Evolutionary conservation across 1,140 invertebrate genomes (phyloP).

Genomic region (Chymomyza costata): DNA sequence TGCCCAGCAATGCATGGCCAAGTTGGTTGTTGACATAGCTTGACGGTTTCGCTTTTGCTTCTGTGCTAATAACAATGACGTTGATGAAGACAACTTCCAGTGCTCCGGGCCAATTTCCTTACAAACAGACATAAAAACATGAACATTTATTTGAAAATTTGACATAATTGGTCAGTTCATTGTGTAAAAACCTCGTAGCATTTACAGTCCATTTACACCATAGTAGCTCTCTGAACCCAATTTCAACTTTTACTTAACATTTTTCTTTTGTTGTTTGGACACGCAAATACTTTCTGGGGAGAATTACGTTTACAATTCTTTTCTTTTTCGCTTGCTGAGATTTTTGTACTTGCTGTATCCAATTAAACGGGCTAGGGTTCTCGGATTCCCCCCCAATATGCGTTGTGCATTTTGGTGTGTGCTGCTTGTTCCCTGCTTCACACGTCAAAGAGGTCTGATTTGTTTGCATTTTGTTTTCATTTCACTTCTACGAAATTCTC

Average conservation of each 20-base stretch:
- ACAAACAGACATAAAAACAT: slow-evolving; percentile 14
- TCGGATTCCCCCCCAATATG: slow-evolving; percentile 11
- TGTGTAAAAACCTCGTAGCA: slow-evolving; percentile 15
- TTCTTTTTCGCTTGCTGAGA: slow-evolving; percentile 28
- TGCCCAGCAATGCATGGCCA: background rate
- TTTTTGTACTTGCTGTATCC: slow-evolving; percentile 37
- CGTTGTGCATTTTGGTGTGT: slow-evolving; percentile 9
- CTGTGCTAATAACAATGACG: slow-evolving; percentile 58
- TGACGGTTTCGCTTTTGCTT: slow-evolving; percentile 16
- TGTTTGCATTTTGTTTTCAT: slow-evolving; percentile 45
- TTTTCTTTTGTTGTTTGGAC: slow-evolving; percentile 1
- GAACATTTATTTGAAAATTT: slow-evolving; percentile 59
- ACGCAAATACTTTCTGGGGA: slow-evolving; percentile 21
- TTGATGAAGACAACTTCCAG: slow-evolving; percentile 39
- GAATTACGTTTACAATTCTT: slow-evolving; percentile 27
- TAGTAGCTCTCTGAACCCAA: too few relatives aligned
- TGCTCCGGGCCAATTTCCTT: slow-evolving; percentile 13
- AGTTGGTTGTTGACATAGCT: slow-evolving; percentile 1
- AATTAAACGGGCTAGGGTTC: slow-evolving; percentile 22
- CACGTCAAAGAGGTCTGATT: slow-evolving; percentile 26
- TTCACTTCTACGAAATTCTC: slow-evolving; percentile 41
- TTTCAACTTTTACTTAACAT: too few relatives aligned
- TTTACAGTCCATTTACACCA: slow-evolving; percentile 3
- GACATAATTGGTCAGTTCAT: slow-evolving; percentile 67
- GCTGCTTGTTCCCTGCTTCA: slow-evolving; percentile 15